Evolutionary conservation across 2,888 invertebrate species (phyloP), one percentile per base, ranked within the genome.

Genomic region (Cyaniris semiargus): DNA sequence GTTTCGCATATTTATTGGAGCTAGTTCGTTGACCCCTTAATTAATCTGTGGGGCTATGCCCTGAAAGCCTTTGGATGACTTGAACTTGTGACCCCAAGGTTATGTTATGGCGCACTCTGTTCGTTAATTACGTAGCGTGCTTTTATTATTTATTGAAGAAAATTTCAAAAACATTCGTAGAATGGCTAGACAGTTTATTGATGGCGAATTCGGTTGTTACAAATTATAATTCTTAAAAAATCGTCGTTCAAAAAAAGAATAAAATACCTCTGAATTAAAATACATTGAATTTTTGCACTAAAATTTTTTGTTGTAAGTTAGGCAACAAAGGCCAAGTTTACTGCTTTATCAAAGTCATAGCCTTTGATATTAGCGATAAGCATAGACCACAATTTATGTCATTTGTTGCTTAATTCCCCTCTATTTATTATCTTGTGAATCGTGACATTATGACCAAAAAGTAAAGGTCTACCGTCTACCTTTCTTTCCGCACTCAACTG

Each of bases 1-100:
- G 60, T 60, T 60, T 60, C 60, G 60, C 23, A 8, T 60, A 60
- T 58, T 58, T 21, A 58, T 60, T 60, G 60, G 13, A 23, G 60
- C 56, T 56, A 56, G 58, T 60, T 60, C 60, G 23, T 10, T 60
- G 4, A 60, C 23, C 60, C 60, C 23, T 23, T 60, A 10, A 60
- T 60, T 60, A 60, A 13, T 23, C 10, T 60, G 60, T 18, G 13
- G 60, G 60, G 60, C 60, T 60, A 23, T 60, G 60, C 10, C 60
- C 60, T 60, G 23, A 60, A 60, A 23, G 23, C 60, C 60, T 60
- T 60, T 4, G 13, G 13, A 23, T 10, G 23, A 23, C 13, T 58
- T 13, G 60, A 60, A 60, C 60, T 60, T 60, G 23, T 60, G 10
- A 60, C 60, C 60, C 23, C 13, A 60, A 23, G 60, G 60, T 60